Base-by-base conservation (phyloP, 2,888 invertebrate genomes). In the Lobophora halterata region DNA sequence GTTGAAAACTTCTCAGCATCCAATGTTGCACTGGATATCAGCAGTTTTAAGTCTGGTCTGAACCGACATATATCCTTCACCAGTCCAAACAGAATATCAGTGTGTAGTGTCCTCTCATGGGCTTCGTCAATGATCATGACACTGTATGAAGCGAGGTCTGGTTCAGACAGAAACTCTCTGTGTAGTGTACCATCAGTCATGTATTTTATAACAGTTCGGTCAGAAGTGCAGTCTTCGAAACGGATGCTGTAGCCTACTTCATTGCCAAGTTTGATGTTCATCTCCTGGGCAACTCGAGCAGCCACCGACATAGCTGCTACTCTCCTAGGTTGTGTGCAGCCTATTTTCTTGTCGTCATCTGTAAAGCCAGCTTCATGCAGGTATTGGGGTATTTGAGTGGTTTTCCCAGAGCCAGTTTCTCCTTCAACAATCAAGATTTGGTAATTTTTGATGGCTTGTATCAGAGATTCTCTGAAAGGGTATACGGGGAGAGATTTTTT, bases 301-400 rank as follows among this genome's bases (percentile, higher is more conserved):
- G 99, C 97, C 10, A 99, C 99, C n/a, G 97, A 97, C 99, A 99
- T 99, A 1, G 99, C 98, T 10, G 99, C 99, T 1, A 99, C 99
- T 75, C 99, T 89, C 50, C 99, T 89, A 0, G 99, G 99, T 75
- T 98, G 98, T 0, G 99, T 99, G 68, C 99, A 99, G 1, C 98
- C 99, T 62, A 99, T 96, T 78, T 94, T 93, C 85, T 95, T 96
- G 18, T 91, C 93, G 66, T 93, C 92, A 30, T 91, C 83, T 1
- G 95, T 94, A 63, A 94, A 97, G 1, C 96, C 99, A 26, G 97
- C 95, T 70, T 99, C 98, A 72, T 97, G 93, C 5, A 99, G 89
- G 81, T 99, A 99, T 77, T 99, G 99, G 0, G 99, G 99, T 55
- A 99, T 96, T 88, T 99, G 99, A 4, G 99, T 99, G 0, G 99